phyloP scores from a whole-genome alignment of 2,113 vertebrate genomes.

The Xyrauchen texanus region DNA sequence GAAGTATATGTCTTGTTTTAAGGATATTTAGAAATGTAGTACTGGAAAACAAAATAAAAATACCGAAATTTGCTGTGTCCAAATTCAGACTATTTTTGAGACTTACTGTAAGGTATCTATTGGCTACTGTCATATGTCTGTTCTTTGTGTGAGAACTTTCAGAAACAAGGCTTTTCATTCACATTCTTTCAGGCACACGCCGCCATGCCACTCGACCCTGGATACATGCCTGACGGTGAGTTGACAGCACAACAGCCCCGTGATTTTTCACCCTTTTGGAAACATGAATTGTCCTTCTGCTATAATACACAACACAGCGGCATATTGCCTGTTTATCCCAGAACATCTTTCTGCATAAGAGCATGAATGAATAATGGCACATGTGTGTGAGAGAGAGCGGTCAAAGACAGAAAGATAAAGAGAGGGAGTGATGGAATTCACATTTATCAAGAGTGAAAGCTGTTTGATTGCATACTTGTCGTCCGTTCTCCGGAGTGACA shows the following conservation, averaged over 20 bases:
- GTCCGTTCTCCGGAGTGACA: neutral
- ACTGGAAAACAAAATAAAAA: too few relatives aligned
- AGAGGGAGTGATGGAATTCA: conserved; percentile 7
- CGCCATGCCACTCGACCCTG: conserved; percentile 65
- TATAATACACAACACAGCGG: neutral
- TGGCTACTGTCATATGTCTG: too few relatives aligned
- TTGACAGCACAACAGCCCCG: conserved; percentile 5
- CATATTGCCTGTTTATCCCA: conserved; percentile 26
- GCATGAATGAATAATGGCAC: conserved; percentile 15
- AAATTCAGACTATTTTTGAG: too few relatives aligned
- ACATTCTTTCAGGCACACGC: conserved; percentile 61
- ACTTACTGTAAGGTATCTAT: too few relatives aligned
- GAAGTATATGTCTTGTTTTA: too few relatives aligned
- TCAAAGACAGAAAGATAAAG: neutral
- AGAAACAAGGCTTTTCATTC: neutral
- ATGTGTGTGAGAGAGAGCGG: neutral
- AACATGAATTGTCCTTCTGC: neutral
- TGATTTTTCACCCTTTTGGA: neutral
- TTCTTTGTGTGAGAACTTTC: too few relatives aligned
- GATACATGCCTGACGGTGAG: conserved; percentile 71
- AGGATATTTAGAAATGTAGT: too few relatives aligned
- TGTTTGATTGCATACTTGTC: neutral
- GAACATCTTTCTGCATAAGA: neutral
- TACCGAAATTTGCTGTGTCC: too few relatives aligned
- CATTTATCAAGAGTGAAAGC: conserved; percentile 9